Evolutionary conservation across 2,797 vertebrate species (phyloP).

Genomic region (Zonotrichia albicollis): DNA sequence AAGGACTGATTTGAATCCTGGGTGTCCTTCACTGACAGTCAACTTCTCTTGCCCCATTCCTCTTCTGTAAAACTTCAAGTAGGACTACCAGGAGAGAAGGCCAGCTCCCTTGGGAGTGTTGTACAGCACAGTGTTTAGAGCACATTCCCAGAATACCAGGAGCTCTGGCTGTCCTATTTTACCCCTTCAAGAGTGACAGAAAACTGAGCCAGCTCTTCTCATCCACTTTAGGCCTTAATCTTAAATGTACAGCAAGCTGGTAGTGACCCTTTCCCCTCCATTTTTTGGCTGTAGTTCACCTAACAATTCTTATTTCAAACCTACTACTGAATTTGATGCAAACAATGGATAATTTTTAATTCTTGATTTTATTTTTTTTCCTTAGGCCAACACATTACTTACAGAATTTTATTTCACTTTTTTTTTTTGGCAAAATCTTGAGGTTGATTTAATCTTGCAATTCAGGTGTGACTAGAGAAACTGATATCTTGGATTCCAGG

Average conservation of each 20-base stretch:
- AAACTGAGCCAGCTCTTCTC: neutral
- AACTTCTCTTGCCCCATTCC: neutral
- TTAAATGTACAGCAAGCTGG: neutral
- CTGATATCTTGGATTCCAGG: neutral
- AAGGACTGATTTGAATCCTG: neutral
- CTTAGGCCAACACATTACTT: neutral
- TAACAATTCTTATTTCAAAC: neutral
- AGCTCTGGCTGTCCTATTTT: neutral
- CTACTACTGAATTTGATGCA: neutral
- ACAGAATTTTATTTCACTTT: neutral
- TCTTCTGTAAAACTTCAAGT: neutral
- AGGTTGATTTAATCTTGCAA: neutral
- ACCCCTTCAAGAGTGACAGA: accelerated
- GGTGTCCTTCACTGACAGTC: neutral
- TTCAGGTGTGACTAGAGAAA: neutral
- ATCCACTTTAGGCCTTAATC: neutral
- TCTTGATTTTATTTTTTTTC: neutral
- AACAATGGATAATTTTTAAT: neutral
- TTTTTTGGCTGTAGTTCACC: neutral
- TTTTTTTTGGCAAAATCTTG: neutral
- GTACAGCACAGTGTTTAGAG: accelerated
- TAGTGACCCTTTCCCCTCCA: neutral
- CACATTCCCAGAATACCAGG: accelerated
- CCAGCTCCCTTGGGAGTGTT: accelerated
- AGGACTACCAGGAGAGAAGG: neutral